phyloP scores from a whole-genome alignment of 2,888 invertebrate species.

The Odontocolon sp. region DNA sequence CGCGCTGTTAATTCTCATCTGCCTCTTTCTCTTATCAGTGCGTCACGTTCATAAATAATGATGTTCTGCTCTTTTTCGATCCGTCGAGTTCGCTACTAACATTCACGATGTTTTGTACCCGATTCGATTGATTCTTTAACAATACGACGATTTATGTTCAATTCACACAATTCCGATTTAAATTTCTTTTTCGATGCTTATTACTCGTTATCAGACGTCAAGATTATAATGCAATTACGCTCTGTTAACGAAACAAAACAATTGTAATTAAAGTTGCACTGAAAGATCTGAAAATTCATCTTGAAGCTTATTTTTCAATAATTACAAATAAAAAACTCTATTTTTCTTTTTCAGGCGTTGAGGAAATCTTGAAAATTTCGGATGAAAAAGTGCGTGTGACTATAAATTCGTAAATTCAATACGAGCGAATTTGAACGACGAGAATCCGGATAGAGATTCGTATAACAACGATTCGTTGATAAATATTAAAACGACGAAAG shows the following conservation, averaged over 20 bases:
- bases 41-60: constrained; percentile 26
- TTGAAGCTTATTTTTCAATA: too few species aligned
- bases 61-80: neutral
- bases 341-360: constrained; percentile 57
- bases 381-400: constrained; percentile 23
- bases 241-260: too few species aligned
- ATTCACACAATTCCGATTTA: too few species aligned
- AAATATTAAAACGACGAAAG: constrained; percentile 2
- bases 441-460: neutral
- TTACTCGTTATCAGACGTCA: too few species aligned
- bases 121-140: neutral
- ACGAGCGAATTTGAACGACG: neutral
- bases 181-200: too few species aligned
- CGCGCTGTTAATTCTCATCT: neutral
- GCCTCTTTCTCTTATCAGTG: constrained; percentile 19
- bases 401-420: constrained; percentile 5
- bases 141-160: neutral
- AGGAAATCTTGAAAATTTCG: constrained; percentile 13
- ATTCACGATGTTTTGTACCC: neutral
- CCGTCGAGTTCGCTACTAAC: neutral
- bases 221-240: too few species aligned
- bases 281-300: too few species aligned
- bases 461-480: constrained; percentile 16
- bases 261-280: too few species aligned
- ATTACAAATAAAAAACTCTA: neutral